These are phyloP conservation scores for Gambusia yucatana DNA, from an alignment of 2,797 vertebrate species.

Conservation along the genomic window DNA sequence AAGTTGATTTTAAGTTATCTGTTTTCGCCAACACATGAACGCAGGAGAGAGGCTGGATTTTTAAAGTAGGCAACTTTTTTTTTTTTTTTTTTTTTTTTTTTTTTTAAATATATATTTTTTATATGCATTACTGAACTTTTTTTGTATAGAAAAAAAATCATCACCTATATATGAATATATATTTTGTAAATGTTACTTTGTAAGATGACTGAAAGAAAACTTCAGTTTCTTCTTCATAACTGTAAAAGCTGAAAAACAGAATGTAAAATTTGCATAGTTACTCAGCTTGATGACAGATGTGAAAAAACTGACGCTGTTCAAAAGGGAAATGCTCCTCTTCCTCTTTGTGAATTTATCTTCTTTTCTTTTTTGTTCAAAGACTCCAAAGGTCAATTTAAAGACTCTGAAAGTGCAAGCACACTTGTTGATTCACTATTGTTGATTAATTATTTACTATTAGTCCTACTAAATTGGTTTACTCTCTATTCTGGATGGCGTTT, in stretches of 20 bases:
- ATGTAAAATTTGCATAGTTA: background rate
- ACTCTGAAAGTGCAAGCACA: background rate
- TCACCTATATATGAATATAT: constrained; percentile 26
- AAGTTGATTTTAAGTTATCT: constrained; percentile 8
- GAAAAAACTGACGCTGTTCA: background rate
- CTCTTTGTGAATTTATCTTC: constrained; percentile 9
- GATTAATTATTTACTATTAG: background rate
- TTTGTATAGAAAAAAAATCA: constrained; percentile 61
- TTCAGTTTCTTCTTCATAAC: background rate
- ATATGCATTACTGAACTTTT: constrained; percentile 59
- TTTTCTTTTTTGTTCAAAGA: background rate
- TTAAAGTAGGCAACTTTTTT: constrained; percentile 40
- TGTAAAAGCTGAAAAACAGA: background rate
- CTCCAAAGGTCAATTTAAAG: background rate
- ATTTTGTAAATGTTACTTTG: constrained; percentile 45
- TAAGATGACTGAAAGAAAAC: background rate
- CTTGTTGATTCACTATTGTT: background rate
- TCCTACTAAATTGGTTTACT: background rate
- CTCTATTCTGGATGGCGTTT: background rate
- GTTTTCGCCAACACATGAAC: constrained; percentile 17
- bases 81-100: constrained; percentile 4
- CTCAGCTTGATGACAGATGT: background rate
- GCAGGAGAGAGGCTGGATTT: constrained; percentile 43
- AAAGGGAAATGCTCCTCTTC: constrained; percentile 21
- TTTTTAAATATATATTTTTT: constrained; percentile 46